Conservation (phyloP, 2,113 vertebrate genomes). For the Boleophthalmus pectinirostris region DNA sequence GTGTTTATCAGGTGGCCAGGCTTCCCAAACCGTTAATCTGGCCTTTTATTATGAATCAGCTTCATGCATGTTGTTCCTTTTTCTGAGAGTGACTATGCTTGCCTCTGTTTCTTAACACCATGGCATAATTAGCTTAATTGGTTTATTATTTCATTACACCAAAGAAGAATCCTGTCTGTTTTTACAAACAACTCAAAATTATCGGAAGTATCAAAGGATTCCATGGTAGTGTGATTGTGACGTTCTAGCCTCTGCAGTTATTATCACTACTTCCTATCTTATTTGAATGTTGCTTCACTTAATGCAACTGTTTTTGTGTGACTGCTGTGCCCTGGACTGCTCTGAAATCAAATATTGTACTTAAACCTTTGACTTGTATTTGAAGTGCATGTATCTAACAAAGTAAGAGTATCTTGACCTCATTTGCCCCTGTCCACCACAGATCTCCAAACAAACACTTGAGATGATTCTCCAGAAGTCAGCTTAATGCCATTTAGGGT, state of each 20-base stretch:
- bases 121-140: too few species aligned
- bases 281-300: too few species aligned
- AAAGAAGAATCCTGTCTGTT: too few species aligned
- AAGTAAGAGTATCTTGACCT: neutral
- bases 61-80: neutral
- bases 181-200: too few species aligned
- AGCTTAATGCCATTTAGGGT: neutral
- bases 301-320: too few species aligned
- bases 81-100: neutral
- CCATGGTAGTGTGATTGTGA: too few species aligned
- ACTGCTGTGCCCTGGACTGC: neutral
- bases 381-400: neutral
- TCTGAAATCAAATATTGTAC: neutral
- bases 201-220: too few species aligned
- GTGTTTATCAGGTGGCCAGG: neutral
- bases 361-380: neutral
- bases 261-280: too few species aligned
- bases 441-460: constrained; percentile 1
- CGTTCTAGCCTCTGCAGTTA: too few species aligned
- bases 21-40: neutral
- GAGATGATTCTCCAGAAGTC: neutral
- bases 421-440: neutral
- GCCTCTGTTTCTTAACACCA: neutral
- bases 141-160: too few species aligned
- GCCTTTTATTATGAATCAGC: neutral